phyloP scores from a whole-genome alignment of 2,797 vertebrate genomes.

The Coreius guichenoti region DNA sequence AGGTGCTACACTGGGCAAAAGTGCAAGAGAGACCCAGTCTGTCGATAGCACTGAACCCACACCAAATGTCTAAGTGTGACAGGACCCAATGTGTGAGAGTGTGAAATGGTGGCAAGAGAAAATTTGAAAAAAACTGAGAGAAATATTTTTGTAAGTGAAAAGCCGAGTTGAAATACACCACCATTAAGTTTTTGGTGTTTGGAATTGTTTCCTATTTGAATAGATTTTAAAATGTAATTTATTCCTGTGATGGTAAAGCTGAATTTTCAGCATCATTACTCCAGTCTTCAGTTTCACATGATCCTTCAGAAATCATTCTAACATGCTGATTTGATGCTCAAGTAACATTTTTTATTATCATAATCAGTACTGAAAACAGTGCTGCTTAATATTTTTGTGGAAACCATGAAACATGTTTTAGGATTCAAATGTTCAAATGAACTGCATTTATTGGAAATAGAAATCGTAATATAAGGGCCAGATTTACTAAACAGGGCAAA shows the following conservation, averaged over 20 bases:
- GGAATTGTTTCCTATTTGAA: not conserved
- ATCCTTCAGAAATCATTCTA: not conserved
- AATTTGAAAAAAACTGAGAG: not conserved
- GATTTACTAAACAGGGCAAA: no score
- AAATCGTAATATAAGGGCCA: no score
- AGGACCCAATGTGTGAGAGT: not conserved
- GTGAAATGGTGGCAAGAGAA: not conserved
- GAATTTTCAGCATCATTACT: no score
- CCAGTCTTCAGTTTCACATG: not conserved
- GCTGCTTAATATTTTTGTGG: not conserved
- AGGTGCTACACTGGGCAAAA: not conserved
- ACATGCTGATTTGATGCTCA: not conserved
- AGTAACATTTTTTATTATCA: no score
- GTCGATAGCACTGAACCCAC: not conserved
- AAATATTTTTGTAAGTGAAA: not conserved
- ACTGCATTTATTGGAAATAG: no score
- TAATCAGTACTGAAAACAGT: not conserved
- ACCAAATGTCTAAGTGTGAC: slow-evolving; percentile 15
- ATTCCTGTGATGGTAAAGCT: not conserved
- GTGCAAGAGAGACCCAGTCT: slow-evolving; percentile 4
- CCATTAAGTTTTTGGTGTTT: not conserved
- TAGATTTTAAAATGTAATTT: no score
- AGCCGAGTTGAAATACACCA: not conserved
- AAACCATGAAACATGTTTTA: not conserved
- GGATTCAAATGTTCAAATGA: not conserved